phyloP scores from a whole-genome alignment of 2,113 vertebrate species.

The Ariopsis seemanni region DNA sequence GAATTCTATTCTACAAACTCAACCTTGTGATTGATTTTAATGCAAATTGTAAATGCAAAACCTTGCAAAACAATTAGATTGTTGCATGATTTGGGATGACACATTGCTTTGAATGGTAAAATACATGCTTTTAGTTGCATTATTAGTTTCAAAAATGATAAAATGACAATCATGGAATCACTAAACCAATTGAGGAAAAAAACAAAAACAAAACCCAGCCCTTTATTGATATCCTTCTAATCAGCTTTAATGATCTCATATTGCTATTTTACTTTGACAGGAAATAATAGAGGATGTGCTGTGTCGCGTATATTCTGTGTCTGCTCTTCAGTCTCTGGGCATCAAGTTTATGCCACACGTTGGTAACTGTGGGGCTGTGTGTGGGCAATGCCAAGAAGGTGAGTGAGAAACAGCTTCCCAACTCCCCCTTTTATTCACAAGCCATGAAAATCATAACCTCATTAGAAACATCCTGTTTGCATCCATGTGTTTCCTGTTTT shows the following conservation, averaged over 20 bases:
- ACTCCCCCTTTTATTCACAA: constrained; percentile 46
- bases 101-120: too few relatives aligned
- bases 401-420: constrained; percentile 38
- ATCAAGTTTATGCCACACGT: constrained; percentile 30
- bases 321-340: constrained; percentile 50
- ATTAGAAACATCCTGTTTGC: constrained; percentile 69
- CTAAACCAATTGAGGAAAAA: too few relatives aligned
- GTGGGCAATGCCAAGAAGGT: constrained; percentile 44
- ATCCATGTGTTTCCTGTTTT: constrained; percentile 67
- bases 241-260: background rate
- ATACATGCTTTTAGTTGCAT: too few relatives aligned
- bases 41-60: too few relatives aligned
- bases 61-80: too few relatives aligned
- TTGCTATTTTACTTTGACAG: constrained; percentile 42
- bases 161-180: too few relatives aligned
- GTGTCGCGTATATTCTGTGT: constrained; percentile 22
- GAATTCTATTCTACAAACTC: too few relatives aligned
- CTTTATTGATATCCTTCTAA: background rate
- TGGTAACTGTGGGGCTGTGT: constrained; percentile 45
- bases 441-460: constrained; percentile 52
- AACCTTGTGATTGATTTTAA: too few relatives aligned
- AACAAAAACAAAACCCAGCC: too few relatives aligned
- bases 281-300: constrained; percentile 49
- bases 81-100: too few relatives aligned
- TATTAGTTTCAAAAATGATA: too few relatives aligned